Percentiles rank a stretch among this genome's conserved stretches.
These are phyloP conservation scores for Nymphalis c-album DNA, from an alignment of 2,888 invertebrate genomes.

Conservation along the genomic window DNA sequence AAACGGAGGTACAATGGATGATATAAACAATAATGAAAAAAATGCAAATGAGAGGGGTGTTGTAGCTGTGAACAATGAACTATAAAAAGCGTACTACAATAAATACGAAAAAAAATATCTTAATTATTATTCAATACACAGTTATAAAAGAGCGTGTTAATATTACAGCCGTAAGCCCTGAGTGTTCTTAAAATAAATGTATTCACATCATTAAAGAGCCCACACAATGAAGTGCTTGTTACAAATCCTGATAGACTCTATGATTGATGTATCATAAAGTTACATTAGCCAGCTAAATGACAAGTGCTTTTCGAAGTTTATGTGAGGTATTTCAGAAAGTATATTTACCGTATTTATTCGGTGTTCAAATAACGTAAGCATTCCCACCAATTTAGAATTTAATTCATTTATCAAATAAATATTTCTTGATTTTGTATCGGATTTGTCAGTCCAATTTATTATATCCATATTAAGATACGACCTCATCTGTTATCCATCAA, in stretches of 20 bases:
- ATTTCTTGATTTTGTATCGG: neutral
- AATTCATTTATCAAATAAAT: neutral
- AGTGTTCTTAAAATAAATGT: neutral
- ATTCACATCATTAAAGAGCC: neutral
- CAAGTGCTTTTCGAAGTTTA: conserved; percentile 1
- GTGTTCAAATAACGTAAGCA: neutral
- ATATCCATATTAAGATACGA: neutral
- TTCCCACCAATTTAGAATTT: neutral
- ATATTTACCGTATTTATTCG: conserved; percentile 29
- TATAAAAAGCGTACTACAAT: conserved; percentile 2
- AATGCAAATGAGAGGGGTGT: neutral
- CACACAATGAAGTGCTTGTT: conserved; percentile 1
- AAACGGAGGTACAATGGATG: neutral
- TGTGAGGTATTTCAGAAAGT: conserved; percentile 12
- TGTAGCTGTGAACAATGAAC: neutral
- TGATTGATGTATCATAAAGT: neutral
- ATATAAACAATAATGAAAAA: neutral
- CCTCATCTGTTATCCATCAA: too few relatives aligned
- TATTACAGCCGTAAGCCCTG: conserved; percentile 8
- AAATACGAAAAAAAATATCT: neutral
- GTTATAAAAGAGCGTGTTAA: conserved; percentile 2
- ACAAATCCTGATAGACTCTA: neutral
- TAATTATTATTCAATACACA: too few relatives aligned
- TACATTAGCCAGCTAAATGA: conserved; percentile 5
- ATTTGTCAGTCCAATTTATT: neutral